Evolutionary conservation across 1,140 invertebrate genomes (phyloP).

Genomic region (Uloborus diversus): DNA sequence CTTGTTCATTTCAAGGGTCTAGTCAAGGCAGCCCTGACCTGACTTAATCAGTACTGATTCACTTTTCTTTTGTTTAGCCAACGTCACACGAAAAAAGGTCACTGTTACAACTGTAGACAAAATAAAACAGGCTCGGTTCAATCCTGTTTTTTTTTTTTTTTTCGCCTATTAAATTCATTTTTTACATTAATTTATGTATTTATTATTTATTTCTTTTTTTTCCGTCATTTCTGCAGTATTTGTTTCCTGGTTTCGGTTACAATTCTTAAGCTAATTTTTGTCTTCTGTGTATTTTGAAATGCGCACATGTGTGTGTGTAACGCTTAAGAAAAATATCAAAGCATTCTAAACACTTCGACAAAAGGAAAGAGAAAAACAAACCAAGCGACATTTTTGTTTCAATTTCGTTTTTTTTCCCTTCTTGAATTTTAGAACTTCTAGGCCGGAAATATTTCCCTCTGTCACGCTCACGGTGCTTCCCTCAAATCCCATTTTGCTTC

Average conservation of each 20-base stretch:
- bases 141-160: too few species aligned
- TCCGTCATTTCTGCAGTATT: neutral
- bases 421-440: neutral
- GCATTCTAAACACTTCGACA: neutral
- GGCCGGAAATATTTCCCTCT: neutral
- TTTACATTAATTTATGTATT: neutral
- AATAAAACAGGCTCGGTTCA: too few species aligned
- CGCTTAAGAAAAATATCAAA: neutral
- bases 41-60: too few species aligned
- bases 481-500: conserved; percentile 5
- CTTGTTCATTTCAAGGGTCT: too few species aligned
- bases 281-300: neutral
- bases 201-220: neutral
- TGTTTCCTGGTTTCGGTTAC: neutral
- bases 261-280: neutral
- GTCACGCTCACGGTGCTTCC: neutral
- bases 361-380: conserved; percentile 1
- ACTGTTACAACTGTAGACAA: too few species aligned
- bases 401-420: neutral
- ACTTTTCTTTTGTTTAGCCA: too few species aligned
- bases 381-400: conserved; percentile 11
- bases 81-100: too few species aligned
- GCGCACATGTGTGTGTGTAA: neutral
- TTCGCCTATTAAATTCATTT: too few species aligned
- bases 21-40: too few species aligned